Evolutionary conservation across 2,888 invertebrate species (phyloP), one percentile per base, ranked within the genome.

Genomic region (Drosophila bunnanda): DNA sequence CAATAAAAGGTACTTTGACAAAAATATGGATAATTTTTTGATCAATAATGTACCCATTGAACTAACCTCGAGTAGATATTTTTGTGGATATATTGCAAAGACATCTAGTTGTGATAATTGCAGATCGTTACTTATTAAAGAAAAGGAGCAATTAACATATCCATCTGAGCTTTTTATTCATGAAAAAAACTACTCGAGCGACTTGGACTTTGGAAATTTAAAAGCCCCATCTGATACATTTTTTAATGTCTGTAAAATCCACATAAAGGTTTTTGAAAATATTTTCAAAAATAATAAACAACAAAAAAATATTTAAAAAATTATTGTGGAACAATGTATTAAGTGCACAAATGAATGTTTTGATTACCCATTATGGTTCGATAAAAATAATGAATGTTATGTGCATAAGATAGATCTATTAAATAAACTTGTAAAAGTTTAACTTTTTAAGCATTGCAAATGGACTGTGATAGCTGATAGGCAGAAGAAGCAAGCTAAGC

Each of bases 1-100:
- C 25, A 44, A 28, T 44, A 25, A 44, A 15, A n/a, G n/a, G 28
- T 8, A 15, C n/a, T 28, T 28, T 28, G 44, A 28, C 8, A 6
- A 22, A 13, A 44, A 44, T 28, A 44, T 44, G 8, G 25, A 28
- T 28, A 25, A 22, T 44, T 28, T 44, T 25, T 25, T 25, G 2
- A 25, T 2, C 25, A 25, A 25, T 4, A 25, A 25, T 25, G 25
- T 25, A 25, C 15, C 25, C 8, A 44, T 44, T 15, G 44, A 44
- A 15, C 12, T 44, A 44, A 44, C 44, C 22, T 44, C 25, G 22
- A 44, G 44, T 28, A 25, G 13, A 44, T 44, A 44, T 44, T 44
- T 44, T 44, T 13, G 6, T 44, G 15, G 25, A 25, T 44, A 44
- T 22, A 44, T 44, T 44, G 43, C 22, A 9, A 43, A 17, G 4